These are phyloP conservation scores for Dromius quadrimaculatus DNA, from an alignment of 2,888 invertebrate species.

Conservation along the genomic window DNA sequence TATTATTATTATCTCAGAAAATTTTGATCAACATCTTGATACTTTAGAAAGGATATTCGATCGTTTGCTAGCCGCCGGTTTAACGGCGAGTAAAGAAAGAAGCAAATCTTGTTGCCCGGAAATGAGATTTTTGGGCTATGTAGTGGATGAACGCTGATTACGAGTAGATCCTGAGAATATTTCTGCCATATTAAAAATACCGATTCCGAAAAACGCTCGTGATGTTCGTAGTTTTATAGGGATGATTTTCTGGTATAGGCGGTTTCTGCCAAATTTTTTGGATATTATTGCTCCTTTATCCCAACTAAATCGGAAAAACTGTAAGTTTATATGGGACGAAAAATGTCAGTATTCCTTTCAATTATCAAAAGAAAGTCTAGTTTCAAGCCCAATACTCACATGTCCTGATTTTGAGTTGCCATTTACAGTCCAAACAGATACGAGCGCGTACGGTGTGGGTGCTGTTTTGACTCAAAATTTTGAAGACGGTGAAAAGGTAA, in stretches of 20 bases:
- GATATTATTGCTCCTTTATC: neutral
- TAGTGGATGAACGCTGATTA: neutral
- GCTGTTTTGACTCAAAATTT: neutral
- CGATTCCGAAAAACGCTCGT: neutral
- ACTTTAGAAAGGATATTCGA: neutral
- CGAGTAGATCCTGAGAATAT: neutral
- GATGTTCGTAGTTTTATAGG: neutral
- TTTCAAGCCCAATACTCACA: neutral
- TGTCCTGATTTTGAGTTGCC: neutral
- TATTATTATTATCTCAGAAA: slow-evolving; percentile 2
- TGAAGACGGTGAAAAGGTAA: neutral
- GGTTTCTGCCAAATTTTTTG: neutral
- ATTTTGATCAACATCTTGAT: neutral
- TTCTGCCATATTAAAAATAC: neutral
- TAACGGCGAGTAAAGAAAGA: slow-evolving; percentile 1
- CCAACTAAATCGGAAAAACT: neutral
- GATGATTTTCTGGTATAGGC: neutral
- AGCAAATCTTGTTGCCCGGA: neutral
- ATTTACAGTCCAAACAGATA: neutral
- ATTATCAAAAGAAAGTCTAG: neutral
- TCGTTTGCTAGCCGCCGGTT: neutral
- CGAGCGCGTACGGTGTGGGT: neutral
- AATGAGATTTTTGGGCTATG: neutral
- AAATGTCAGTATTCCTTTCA: too few relatives aligned
- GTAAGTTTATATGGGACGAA: neutral